These are phyloP conservation scores for Dasysyrphus albostriatus DNA, from an alignment of 2,888 invertebrate species.

Conservation along the genomic window DNA sequence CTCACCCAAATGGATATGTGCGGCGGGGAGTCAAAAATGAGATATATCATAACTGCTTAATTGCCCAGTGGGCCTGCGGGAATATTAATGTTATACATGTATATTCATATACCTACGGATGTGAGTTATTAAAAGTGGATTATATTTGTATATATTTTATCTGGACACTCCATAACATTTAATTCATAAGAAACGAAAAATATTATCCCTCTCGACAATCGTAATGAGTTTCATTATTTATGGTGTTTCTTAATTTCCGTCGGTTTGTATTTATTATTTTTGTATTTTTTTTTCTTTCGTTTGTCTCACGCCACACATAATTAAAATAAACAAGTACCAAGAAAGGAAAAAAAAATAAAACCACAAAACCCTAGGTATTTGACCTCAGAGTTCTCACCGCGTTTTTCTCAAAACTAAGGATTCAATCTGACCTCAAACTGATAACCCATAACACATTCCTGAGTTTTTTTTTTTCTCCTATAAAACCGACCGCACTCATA, in stretches of 20 bases:
- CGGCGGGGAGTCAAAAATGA: conserved; percentile 35
- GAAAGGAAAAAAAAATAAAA: conserved; percentile 32
- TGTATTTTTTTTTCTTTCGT: no score
- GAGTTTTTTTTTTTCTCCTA: conserved; percentile 2
- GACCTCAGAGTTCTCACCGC: conserved; percentile 71
- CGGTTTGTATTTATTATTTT: conserved; percentile 18
- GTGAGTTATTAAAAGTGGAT: conserved; percentile 52
- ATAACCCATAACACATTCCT: conserved; percentile 63
- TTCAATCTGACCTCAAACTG: conserved; percentile 51
- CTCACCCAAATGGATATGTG: conserved; percentile 7
- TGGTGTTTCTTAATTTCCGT: conserved; percentile 70
- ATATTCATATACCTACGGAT: conserved; percentile 24
- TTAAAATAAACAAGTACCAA: conserved; percentile 32
- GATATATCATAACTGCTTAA: conserved; percentile 63
- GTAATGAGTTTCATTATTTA: conserved; percentile 68
- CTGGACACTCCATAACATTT: conserved; percentile 28
- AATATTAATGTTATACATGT: conserved; percentile 57
- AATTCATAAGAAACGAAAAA: conserved; percentile 8
- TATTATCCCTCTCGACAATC: conserved; percentile 46
- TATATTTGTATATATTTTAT: conserved; percentile 14
- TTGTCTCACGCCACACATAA: conserved; percentile 28
- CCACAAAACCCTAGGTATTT: conserved; percentile 64
- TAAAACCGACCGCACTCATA: not conserved
- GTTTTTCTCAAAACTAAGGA: conserved; percentile 42
- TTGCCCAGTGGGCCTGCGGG: conserved; percentile 65